A percentile compares a stretch with the other conserved stretches of the same genome.
Conservation (phyloP, 2,797 vertebrate species). For the Clarias fuscus region DNA sequence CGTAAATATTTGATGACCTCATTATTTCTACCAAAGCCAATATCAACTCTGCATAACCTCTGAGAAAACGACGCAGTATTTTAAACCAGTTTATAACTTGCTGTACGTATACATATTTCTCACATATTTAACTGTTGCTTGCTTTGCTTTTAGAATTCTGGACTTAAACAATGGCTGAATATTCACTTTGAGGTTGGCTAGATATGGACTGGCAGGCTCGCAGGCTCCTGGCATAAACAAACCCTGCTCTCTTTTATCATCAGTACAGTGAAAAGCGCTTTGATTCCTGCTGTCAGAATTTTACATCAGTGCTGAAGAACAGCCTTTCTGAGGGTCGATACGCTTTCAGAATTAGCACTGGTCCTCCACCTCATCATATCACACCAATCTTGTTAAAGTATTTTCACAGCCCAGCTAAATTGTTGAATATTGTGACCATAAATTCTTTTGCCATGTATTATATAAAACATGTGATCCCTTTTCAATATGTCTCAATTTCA, state of each 20-base stretch:
- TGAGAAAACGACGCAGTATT: not conserved
- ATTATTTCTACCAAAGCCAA: not conserved
- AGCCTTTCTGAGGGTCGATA: constrained; percentile 28
- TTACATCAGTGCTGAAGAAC: constrained; percentile 29
- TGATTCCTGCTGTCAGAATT: constrained; percentile 35
- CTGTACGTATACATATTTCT: not conserved
- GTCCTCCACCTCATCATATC: not conserved
- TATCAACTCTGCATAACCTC: constrained; percentile 8
- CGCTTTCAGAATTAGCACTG: constrained; percentile 8
- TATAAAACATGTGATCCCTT: not conserved
- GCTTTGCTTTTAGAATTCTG: constrained; percentile 17
- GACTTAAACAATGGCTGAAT: constrained; percentile 42
- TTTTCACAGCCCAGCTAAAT: not conserved
- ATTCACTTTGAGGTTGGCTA: constrained; percentile 45
- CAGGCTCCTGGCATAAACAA: constrained; percentile 44
- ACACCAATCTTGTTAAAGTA: constrained; percentile 5
- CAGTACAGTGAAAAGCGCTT: constrained; percentile 14
- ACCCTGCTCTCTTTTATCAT: constrained; percentile 33
- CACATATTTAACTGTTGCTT: not conserved
- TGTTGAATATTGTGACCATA: not conserved
- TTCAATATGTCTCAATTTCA: not conserved
- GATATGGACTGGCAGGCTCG: constrained; percentile 28
- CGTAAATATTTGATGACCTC: constrained; percentile 1
- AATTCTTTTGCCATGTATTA: not conserved
- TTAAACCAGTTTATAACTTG: constrained; percentile 1